Evolutionary conservation across 2,113 vertebrate species (phyloP), one percentile per base, ranked within the genome.

Genomic region (Cynoglossus semilaevis): DNA sequence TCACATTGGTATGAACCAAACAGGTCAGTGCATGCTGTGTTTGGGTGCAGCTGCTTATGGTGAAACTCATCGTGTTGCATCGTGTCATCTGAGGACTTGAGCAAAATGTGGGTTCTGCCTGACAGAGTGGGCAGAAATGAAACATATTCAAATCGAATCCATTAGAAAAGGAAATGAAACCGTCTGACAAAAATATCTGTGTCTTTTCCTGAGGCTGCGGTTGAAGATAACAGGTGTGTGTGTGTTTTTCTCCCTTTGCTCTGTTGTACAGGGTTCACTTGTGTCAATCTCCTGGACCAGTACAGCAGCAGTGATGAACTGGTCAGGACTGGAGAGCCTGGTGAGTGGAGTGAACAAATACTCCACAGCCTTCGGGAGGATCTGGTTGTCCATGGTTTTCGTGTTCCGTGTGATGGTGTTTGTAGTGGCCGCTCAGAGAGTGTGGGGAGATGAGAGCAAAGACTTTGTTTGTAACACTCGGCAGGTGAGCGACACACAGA

Each of bases 351-450:
- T 96, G 58, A 98, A 96, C 71, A 94, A 95, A 40, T 98, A 98
- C 82, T 97, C 95, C 76, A 99, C 96, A 0, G 94, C 92, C 0
- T 97, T 99, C 0, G 82, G 96, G 18, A 93, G 94, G 64, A 93
- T 99, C 67, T 99, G 96, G 96, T 91, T 99, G 57, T 97, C 95
- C 0, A 89, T 98, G 73, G 95, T 99, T 69, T 98, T 98, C 0
- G 89, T 97, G 15, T 98, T 98, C 79, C 92, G 95, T 0, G 88
- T 99, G 44, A 71, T 99, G 80, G 95, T 99, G 62, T 98, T 96
- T 0, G 95, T 98, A 76, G 95, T 99, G 69, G 96, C 95, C 0
- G 95, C 94, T 0, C 95, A 99, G 85, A 87, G 82, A 0, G 95
- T 98, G 36, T 99, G 96, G 96, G 92, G 94, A 0, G 95, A 98